Base-by-base conservation (phyloP, 2,888 invertebrate genomes). In the Abrostola triplasia region DNA sequence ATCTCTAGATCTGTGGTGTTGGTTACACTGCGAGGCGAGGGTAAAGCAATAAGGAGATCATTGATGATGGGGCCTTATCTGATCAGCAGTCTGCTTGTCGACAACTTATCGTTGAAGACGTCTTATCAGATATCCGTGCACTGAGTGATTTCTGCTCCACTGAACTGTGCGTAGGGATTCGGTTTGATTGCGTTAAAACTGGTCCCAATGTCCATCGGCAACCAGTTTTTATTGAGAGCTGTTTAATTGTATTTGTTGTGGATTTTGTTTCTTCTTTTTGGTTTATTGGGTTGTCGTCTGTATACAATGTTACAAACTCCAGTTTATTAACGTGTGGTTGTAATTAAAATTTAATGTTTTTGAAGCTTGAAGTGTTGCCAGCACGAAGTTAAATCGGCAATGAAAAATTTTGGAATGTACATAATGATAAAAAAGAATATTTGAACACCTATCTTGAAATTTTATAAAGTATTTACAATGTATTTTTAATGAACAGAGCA, bases 1-100 rank as follows among this genome's bases (percentile, higher is more conserved):
- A 89, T 90, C 90, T 87, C 70, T 78, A 77, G 75, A 79, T 82
- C 77, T 66, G 74, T 80, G 90, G 91, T 91, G 89, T 90, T 87
- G 79, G 90, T 91, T 90, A 87, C 91, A 86, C 73, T 81, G 76
- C 79, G 67, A 76, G 80, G 77, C 78, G 79, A 77, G 66, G 69
- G 75, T 67, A 70, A 56, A 74, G 72, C 70, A 72, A 69, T 63
- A 72, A 76, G 74, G 73, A 80, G 76, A 76, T 70, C 73, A 65
- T 65, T 59, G 69, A 68, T 71, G 72, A 77, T 71, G 70, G 73
- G 54, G 7, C 48, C 56, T 84, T 89, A 89, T 89, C 90, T 84
- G 90, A 91, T 90, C 82, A 49, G 42, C 52, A 75, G 59, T 82
- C 81, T 81, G 77, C 82, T 82, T 83, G 84, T 87, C 83, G 84